These are phyloP conservation scores for Colossoma macropomum DNA, from an alignment of 2,113 vertebrate genomes.

Conservation along the genomic window DNA sequence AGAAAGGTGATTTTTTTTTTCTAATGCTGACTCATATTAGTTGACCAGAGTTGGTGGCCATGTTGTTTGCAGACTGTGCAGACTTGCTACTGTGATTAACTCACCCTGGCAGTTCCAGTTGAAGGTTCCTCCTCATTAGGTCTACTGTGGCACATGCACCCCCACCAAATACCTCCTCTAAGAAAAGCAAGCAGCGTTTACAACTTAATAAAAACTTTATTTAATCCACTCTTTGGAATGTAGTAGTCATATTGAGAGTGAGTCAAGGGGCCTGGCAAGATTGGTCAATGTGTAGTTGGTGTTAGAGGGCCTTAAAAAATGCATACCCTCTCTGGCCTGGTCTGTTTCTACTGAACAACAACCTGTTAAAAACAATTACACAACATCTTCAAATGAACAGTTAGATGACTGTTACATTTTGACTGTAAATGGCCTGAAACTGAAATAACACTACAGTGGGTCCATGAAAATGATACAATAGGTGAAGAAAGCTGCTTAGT, in stretches of 20 bases:
- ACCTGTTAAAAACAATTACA: background rate
- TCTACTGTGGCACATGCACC: background rate
- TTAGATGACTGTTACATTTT: background rate
- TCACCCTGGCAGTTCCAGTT: background rate
- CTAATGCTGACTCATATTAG: too few relatives aligned
- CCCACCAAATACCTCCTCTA: background rate
- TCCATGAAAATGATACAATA: background rate
- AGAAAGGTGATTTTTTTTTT: too few relatives aligned
- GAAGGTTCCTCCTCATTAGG: background rate
- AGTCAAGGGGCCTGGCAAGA: background rate
- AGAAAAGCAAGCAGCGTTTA: background rate
- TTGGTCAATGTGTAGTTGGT: constrained; percentile 1
- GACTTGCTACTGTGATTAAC: too few relatives aligned
- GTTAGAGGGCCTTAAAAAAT: background rate
- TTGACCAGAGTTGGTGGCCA: background rate
- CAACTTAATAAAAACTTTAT: constrained; percentile 43
- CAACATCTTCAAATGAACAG: background rate
- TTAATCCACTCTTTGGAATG: constrained; percentile 49
- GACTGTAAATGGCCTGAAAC: background rate
- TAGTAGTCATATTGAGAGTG: background rate
- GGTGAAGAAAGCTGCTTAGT: background rate
- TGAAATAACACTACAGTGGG: background rate
- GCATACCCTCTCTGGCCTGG: background rate
- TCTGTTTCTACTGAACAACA: background rate
- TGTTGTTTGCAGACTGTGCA: background rate